Evolutionary conservation across 2,888 invertebrate genomes (phyloP), one percentile per base, ranked within the genome.

Genomic region (Pandemis cinnamomeana): DNA sequence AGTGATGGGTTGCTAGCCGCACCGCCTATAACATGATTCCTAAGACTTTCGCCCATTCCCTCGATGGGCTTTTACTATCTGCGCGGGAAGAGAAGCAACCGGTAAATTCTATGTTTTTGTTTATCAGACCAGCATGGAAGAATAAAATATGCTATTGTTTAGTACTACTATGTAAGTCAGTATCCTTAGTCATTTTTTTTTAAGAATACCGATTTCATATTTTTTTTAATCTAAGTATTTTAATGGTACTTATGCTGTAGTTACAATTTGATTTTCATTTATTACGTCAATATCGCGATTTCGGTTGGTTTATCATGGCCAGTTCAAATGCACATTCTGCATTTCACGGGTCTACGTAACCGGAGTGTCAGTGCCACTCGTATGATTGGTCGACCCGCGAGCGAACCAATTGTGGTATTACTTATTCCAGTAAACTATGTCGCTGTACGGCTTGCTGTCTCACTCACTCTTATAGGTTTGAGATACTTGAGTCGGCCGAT

Each of bases 361-460:
- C 86, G 80, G 82, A 83, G 86, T 87, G 88, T 79, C 77, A 67
- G 72, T 70, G 76, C 78, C 78, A 79, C 80, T 78, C 77, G 78
- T 80, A 81, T 83, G 84, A 83, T 80, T 83, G 79, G 73, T 53
- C 67, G 67, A 69, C 71, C 71, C 61, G 62, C 61, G 69, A 68
- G 60, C 70, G 62, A 55, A 68, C 74, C 71, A 67, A 72, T 74
- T 77, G 77, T 74, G 42, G 75, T 71, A 71, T 76, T 66, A 76
- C 72, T 76, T 71, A 74, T 71, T 71, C 61, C 70, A 71, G 70
- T 67, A 71, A 73, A 73, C 70, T 70, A 73, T 60, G 66, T 71
- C 70, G 61, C 58, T 61, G 69, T 70, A 74, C 67, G 74, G 2
- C 27, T 36, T 36, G 27, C 27, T 36, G 27, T 36, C 27, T 36